These are phyloP conservation scores for Brachyrhaphis roseni DNA, from an alignment of 2,797 vertebrate species.

Conservation along the genomic window DNA sequence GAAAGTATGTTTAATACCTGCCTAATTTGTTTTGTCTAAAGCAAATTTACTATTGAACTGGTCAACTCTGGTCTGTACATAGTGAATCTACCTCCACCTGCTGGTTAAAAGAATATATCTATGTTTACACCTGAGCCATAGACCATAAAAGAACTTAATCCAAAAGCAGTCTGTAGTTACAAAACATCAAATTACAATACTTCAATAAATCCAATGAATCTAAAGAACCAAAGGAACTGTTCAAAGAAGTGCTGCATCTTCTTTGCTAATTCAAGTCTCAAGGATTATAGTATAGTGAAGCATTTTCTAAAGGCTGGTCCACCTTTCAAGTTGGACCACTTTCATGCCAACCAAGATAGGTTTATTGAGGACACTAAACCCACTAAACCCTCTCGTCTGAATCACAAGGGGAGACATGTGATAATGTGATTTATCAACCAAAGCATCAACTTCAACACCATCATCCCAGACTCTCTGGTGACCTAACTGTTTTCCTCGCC, in stretches of 20 bases:
- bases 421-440: neutral
- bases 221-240: neutral
- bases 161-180: neutral
- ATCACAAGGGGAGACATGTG: neutral
- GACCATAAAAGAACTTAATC: neutral
- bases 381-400: neutral
- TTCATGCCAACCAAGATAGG: neutral
- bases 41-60: neutral
- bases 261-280: neutral
- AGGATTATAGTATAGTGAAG: neutral
- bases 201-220: neutral
- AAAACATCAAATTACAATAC: neutral
- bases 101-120: slow-evolving; percentile 33
- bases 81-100: slow-evolving; percentile 54
- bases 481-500: neutral
- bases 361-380: neutral
- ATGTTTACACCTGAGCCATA: neutral
- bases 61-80: neutral
- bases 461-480: neutral
- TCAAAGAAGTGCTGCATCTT: neutral
- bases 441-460: neutral
- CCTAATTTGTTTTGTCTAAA: neutral
- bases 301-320: neutral
- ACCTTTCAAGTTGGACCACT: neutral
- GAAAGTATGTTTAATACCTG: neutral